Percentiles rank a stretch among this genome's conserved stretches.
Evolutionary conservation across 2,113 vertebrate species (phyloP).

Genomic region (Neoarius graeffei): DNA sequence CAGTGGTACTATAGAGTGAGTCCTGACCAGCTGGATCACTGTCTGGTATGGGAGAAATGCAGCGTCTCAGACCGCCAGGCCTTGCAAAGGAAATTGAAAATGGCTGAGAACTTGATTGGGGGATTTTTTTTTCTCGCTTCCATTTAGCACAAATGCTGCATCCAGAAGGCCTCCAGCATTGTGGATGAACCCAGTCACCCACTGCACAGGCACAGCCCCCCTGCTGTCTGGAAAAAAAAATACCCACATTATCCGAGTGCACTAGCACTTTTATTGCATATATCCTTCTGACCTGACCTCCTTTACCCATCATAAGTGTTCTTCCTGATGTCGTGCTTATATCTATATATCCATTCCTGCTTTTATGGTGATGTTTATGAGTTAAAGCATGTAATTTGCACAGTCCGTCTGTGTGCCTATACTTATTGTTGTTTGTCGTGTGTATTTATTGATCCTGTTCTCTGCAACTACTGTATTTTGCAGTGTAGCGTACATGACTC

Average conservation of each 20-base stretch:
- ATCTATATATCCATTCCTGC: neutral
- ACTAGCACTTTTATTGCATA: conserved; percentile 1
- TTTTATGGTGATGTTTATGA: neutral
- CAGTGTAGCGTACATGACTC: neutral
- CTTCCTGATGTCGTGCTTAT: neutral
- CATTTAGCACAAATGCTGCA: conserved; percentile 5
- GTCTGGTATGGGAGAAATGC: neutral
- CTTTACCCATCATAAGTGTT: conserved; percentile 5
- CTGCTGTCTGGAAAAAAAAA: conserved; percentile 3
- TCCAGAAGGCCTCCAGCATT: neutral
- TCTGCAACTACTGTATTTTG: neutral
- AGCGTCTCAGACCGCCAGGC: neutral
- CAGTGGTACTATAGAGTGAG: neutral
- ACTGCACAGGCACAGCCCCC: neutral
- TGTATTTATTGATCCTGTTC: neutral
- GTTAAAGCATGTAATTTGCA: neutral
- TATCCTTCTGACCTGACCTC: neutral
- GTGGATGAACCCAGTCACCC: conserved; percentile 15
- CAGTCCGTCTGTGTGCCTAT: neutral
- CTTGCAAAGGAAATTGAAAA: neutral
- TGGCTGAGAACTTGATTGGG: neutral
- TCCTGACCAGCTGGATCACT: conserved; percentile 9
- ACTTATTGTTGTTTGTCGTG: neutral
- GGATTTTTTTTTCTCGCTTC: neutral
- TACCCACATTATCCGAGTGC: neutral